Base-by-base conservation (phyloP, 2,113 vertebrate genomes). In the Zapornia atra region DNA sequence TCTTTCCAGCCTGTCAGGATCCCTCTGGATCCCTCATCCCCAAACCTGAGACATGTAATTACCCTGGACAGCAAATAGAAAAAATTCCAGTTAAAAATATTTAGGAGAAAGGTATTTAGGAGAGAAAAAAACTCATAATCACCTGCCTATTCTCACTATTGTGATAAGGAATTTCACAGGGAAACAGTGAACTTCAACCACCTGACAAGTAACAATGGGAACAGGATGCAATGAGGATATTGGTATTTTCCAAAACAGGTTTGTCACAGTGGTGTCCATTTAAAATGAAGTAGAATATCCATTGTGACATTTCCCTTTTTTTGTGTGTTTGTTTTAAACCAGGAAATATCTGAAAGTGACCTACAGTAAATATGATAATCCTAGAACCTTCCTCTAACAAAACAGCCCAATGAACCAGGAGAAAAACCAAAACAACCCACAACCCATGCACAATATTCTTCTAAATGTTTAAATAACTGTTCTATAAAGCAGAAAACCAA, bases 231-330 rank as follows among this genome's bases (percentile, higher is more conserved):
- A 84, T 36, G 34, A 71, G 90, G 69, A 72, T 88, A 94, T 50
- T 21, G 15, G 3, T 51, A 91, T 94, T 96, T 70, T 94, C 76
- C 90, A 88, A 90, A 96, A 92, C 60, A 94, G 38, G 69, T 92
- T 90, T 84, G 80, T 87, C 80, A 71, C 69, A 69, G n/a, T 66
- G 36, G 28, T 69, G 66, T 86, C 70, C 42, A 82, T 94, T 95
- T 94, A 92, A 85, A 92, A 86, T 57, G n/a, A 71, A 94, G 61
- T 28, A 93, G 54, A 95, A 92, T 87, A 82, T 76, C 94, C 88
- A 94, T 95, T 96, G 96, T 94, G 83, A 94, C 59, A 79, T 73
- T 96, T 96, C 95, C 96, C n/a, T 92, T 94, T 92, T 92, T 94
- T 92, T 94, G 88, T 91, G 69, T 44, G 59, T 28, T 94, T 91